Percentiles rank a stretch among this genome's conserved stretches.
Conservation (phyloP, 1,140 invertebrate species). For the Conus ventricosus region DNA sequence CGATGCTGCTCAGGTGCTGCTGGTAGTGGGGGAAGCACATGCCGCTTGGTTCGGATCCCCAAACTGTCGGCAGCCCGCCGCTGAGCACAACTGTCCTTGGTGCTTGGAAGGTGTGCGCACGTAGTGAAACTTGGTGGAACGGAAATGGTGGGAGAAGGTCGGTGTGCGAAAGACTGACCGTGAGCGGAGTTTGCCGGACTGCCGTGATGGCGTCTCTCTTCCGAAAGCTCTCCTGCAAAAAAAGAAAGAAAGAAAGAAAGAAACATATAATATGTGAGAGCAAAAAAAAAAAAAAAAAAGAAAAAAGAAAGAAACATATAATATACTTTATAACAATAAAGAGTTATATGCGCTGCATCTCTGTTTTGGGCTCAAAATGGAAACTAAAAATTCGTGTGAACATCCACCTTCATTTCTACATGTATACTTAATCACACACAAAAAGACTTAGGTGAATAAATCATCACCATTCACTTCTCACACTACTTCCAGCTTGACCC, state of each 20-base stretch:
- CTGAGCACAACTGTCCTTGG: constrained; percentile 40
- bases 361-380: too few relatives aligned
- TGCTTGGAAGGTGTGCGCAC: not conserved
- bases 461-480: too few relatives aligned
- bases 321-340: too few relatives aligned
- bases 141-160: not conserved
- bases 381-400: not conserved
- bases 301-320: too few relatives aligned
- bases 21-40: constrained; percentile 57
- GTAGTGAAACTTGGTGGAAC: not conserved
- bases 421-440: too few relatives aligned
- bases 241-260: not conserved
- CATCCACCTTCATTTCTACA: too few relatives aligned
- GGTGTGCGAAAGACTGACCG: not conserved
- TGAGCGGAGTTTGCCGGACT: not conserved
- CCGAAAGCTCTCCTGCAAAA: not conserved
- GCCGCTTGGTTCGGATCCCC: constrained; percentile 46
- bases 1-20: not conserved
- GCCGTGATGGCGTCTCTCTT: not conserved
- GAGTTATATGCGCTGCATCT: not conserved
- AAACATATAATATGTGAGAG: too few relatives aligned
- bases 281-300: too few relatives aligned
- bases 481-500: too few relatives aligned
- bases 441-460: too few relatives aligned
- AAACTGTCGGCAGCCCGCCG: constrained; percentile 51